Conservation (phyloP, 2,797 vertebrate genomes). For the Oreonectes daqikongensis region DNA sequence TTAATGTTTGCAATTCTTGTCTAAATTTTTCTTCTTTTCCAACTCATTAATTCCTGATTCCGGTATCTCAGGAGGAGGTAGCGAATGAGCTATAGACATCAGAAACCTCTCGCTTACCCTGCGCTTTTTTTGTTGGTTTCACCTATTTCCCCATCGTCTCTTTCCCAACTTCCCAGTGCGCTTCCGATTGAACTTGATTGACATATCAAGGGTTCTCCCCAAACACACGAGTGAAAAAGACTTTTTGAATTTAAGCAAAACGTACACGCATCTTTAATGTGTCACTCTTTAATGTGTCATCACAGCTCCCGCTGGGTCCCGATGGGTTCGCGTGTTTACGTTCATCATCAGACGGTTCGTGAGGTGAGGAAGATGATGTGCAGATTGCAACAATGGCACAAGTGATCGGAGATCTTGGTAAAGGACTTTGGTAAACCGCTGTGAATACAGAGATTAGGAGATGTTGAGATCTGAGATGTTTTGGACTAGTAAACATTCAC, state of each 20-base stretch:
- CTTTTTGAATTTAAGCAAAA: conserved; percentile 60
- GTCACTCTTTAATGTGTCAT: conserved; percentile 40
- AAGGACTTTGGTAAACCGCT: neutral
- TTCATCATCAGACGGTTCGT: conserved; percentile 57
- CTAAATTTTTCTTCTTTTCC: conserved; percentile 34
- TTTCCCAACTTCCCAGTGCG: conserved; percentile 51
- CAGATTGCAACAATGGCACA: conserved; percentile 51
- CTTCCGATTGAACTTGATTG: conserved; percentile 65
- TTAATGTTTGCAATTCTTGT: conserved; percentile 16
- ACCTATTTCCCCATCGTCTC: conserved; percentile 43
- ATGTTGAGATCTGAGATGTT: neutral
- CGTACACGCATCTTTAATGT: conserved; percentile 52
- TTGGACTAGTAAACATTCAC: neutral
- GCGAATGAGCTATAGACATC: conserved; percentile 21
- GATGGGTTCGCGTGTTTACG: conserved; percentile 59
- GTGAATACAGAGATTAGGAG: neutral
- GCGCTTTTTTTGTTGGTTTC: neutral
- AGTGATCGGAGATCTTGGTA: conserved; percentile 39
- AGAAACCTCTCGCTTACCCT: conserved; percentile 21
- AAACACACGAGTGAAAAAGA: conserved; percentile 53
- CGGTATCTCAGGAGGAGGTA: conserved; percentile 13
- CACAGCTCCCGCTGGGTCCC: conserved; percentile 52
- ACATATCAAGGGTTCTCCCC: conserved; percentile 61
- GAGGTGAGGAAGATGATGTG: conserved; percentile 54
- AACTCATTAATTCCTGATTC: conserved; percentile 22